These are phyloP conservation scores for Probosciger aterrimus DNA, from an alignment of 2,113 vertebrate genomes.

Conservation along the genomic window DNA sequence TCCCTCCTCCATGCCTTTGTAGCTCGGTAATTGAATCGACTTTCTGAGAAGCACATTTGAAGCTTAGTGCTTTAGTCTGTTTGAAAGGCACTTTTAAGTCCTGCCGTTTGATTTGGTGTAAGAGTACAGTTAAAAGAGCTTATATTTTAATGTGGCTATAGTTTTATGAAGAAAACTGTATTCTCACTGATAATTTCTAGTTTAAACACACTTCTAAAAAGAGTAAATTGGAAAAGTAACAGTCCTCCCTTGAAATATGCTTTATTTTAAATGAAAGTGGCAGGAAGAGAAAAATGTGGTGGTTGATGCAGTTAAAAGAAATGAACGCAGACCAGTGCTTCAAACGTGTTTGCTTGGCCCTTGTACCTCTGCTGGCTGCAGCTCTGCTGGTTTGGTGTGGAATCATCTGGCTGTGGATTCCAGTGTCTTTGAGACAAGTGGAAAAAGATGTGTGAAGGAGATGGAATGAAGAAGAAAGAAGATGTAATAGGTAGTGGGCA, in stretches of 20 bases:
- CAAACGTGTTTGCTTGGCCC: fast-evolving
- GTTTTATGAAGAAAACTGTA: background rate
- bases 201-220: background rate
- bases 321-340: no score
- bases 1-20: no score
- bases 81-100: fast-evolving
- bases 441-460: background rate
- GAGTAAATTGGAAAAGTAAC: background rate
- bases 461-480: background rate
- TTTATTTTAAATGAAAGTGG: background rate
- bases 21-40: background rate
- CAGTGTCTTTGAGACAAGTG: fast-evolving
- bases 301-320: background rate
- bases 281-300: background rate
- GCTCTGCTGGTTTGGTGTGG: background rate
- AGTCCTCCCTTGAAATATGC: background rate
- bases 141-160: fast-evolving
- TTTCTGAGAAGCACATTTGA: background rate
- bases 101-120: background rate
- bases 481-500: background rate
- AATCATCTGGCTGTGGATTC: fast-evolving
- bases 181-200: no score
- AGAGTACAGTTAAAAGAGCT: background rate
- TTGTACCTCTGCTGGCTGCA: background rate
- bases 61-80: fast-evolving